Base-by-base conservation (phyloP, 2,113 vertebrate species). In the Heptranchias perlo region DNA sequence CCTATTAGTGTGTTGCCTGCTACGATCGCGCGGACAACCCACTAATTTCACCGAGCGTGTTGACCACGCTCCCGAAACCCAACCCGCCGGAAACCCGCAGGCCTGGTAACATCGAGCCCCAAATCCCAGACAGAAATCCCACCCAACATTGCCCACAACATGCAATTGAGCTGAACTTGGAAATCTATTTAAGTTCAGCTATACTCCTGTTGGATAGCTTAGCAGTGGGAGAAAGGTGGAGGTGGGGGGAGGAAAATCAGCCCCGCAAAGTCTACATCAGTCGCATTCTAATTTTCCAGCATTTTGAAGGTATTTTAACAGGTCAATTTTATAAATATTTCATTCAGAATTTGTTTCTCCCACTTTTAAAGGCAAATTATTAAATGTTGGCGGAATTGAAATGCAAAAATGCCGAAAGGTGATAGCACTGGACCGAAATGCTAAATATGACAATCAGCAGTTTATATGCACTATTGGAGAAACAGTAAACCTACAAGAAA, bases 401-500 rank as follows among this genome's bases (percentile, higher is more conserved):
- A 18, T 6, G 3, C 94, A 67, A 47, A 95, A 95, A 52, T 95
- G 94, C 65, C 94, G 64, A 69, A 95, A 95, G 8, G 23, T 96
- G 3, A 44, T 62, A 96, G 2, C 76, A 39, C 54, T 96, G 54
- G 95, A 96, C 25, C 67, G 16, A 31, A 82, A 54, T 62, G 21
- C 52, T n/a, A 18, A n/a, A 0, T 11, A 1, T 28, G 95, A 84
- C 10, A 62, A 84, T 96, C 76, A 96, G 18, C 52, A 96, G 35
- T 96, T 84, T 35, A 95, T 96, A 82, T 96, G 96, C 31, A 62
- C 39, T 23, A 82, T 96, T 10, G 92, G 95, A 65, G 96, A 96
- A 73, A 96, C 76, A 44, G 96, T 96, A 89, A 96, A 96, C 28
- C 94, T 96, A 64, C 96, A 96, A n/a, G 76, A 96, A 39, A 94